A percentile compares a stretch with the other conserved stretches of the same genome.
Conservation (phyloP, 1,140 invertebrate genomes). For the Daktulosphaira vitifoliae region DNA sequence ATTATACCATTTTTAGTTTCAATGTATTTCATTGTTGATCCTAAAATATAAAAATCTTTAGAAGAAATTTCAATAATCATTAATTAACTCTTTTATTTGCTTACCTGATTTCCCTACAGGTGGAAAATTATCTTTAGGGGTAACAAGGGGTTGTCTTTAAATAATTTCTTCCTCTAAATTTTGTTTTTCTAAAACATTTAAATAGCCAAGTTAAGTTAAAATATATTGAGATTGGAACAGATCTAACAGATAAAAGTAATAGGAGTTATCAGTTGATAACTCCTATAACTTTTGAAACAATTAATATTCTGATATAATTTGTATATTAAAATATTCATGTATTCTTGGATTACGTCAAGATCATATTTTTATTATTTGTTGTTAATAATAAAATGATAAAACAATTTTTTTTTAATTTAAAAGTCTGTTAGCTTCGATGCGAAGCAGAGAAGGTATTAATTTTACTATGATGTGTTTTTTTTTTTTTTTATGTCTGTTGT, state of each 20-base stretch:
- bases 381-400: too few relatives aligned
- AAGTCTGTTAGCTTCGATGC: too few relatives aligned
- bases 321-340: not conserved
- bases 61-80: not conserved
- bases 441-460: too few relatives aligned
- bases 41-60: slow-evolving; percentile 40
- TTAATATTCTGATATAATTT: too few relatives aligned
- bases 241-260: too few relatives aligned
- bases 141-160: slow-evolving; percentile 57
- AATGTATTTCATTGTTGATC: slow-evolving; percentile 63
- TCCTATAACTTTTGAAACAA: too few relatives aligned
- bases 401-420: too few relatives aligned
- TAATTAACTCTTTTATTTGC: not conserved
- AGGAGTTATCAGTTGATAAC: too few relatives aligned
- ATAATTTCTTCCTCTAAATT: slow-evolving; percentile 49
- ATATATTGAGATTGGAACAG: not conserved
- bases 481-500: too few relatives aligned
- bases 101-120: slow-evolving; percentile 54
- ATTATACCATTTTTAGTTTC: slow-evolving; percentile 47
- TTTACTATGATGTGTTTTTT: too few relatives aligned
- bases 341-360: not conserved
- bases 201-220: not conserved
- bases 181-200: slow-evolving; percentile 48
- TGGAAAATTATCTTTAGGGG: slow-evolving; percentile 58
- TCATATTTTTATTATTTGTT: slow-evolving; percentile 1